Conservation (phyloP, 2,113 vertebrate species). For the Clarias magur region DNA sequence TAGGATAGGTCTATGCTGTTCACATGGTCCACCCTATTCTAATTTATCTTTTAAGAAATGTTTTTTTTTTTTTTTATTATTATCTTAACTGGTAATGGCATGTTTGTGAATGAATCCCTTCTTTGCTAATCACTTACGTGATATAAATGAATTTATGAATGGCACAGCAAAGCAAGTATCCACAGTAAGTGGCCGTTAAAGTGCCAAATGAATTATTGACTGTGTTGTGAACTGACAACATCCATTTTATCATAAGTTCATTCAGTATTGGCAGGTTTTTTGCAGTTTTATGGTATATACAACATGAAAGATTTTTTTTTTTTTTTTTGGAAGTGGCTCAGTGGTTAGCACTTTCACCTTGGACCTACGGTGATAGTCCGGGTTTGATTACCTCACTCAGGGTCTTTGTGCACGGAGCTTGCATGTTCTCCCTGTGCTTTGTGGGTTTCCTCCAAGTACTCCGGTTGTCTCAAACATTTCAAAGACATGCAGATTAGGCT, state of each 20-base stretch:
- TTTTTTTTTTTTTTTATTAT: not conserved
- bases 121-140: not conserved
- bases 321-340: too few relatives aligned
- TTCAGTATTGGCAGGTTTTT: not conserved
- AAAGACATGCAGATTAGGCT: too few relatives aligned
- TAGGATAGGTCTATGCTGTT: not conserved
- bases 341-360: too few relatives aligned
- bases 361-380: too few relatives aligned
- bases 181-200: not conserved
- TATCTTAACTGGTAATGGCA: not conserved
- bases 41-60: not conserved
- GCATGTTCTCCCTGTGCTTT: too few relatives aligned
- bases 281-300: not conserved
- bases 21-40: not conserved
- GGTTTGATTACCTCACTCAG: too few relatives aligned
- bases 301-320: not conserved
- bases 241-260: not conserved
- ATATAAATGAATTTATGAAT: not conserved
- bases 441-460: too few relatives aligned
- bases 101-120: not conserved
- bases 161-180: too few relatives aligned
- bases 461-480: too few relatives aligned
- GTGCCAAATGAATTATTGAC: not conserved
- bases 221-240: not conserved
- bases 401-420: too few relatives aligned